Base-by-base conservation (phyloP, 2,888 invertebrate genomes). In the Eumerus sabulonum region DNA sequence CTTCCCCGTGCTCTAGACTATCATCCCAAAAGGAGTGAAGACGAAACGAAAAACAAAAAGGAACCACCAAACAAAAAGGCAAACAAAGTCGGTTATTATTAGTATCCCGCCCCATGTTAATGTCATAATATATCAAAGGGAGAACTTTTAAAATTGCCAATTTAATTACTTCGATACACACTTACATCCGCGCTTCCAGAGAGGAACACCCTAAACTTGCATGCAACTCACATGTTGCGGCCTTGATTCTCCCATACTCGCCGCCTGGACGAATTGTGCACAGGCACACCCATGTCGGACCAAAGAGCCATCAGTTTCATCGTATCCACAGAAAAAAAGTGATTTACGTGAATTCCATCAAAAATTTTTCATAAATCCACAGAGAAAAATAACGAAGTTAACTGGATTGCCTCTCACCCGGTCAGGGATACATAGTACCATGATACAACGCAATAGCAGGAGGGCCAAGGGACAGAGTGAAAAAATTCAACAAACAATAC, bases 261-360 rank as follows among this genome's bases (percentile, higher is more conserved):
- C n/a, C n/a, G 27, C 7, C 27, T 4, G 27, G 27, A 27, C 27
- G 27, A 27, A 7, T 27, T n/a, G n/a, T n/a, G n/a, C n/a, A n/a
- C n/a, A 27, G 2, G 7, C 79, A 73, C 63, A 70, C 59, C 56
- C 73, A 48, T 48, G 36, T 27, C 27, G 27, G 27, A 27, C 27
- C 27, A 7, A 7, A 27, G 27, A 27, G 7, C 27, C 2, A 27
- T 4, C 27, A 27, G 27, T 7, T 27, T 27, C 3, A n/a, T n/a
- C 7, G 27, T 7, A 27, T 27, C 7, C 27, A 27, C 27, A 51
- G n/a, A 36, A 60, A 71, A 64, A 67, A 68, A 67, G 60, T 81
- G 76, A 81, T 81, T 81, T 81, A 81, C 81, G 81, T 71, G 70
- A 76, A 71, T 81, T 81, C 76, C 74, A 67, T 81, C 66, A 81